phyloP scores from a whole-genome alignment of 2,113 vertebrate species.

The Eubucco bourcierii region DNA sequence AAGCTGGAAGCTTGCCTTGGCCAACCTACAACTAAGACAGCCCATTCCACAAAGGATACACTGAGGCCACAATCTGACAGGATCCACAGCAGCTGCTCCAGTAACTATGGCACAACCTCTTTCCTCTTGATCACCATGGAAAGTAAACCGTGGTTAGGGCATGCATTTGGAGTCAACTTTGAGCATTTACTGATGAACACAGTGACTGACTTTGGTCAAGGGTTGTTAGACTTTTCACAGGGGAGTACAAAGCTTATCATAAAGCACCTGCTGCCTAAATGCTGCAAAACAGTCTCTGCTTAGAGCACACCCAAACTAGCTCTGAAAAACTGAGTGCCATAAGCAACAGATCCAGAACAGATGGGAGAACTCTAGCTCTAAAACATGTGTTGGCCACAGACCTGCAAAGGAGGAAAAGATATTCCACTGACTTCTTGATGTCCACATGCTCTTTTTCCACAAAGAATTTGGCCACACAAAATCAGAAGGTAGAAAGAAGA shows the following conservation, averaged over 20 bases:
- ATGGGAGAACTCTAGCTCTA: not conserved
- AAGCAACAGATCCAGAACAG: not conserved
- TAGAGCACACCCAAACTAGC: not conserved
- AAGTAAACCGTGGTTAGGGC: not conserved
- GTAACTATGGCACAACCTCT: not conserved
- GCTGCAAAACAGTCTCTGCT: not conserved
- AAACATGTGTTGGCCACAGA: not conserved
- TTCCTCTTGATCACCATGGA: not conserved
- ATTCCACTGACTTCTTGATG: not conserved
- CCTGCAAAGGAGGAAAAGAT: not conserved
- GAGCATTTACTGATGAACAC: not conserved
- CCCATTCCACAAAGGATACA: accelerated
- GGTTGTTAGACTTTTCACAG: not conserved
- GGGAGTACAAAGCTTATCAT: not conserved
- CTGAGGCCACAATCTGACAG: accelerated
- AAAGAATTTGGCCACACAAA: not conserved
- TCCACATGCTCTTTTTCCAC: not conserved
- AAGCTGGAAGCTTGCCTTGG: not conserved
- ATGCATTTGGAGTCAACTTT: not conserved
- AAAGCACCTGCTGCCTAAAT: not conserved
- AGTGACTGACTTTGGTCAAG: not conserved
- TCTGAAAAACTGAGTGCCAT: not conserved
- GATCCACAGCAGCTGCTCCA: not conserved
- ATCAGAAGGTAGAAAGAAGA: not conserved
- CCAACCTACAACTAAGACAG: not conserved